Conservation (phyloP, 2,797 vertebrate genomes). For the Eulemur rubriventer region DNA sequence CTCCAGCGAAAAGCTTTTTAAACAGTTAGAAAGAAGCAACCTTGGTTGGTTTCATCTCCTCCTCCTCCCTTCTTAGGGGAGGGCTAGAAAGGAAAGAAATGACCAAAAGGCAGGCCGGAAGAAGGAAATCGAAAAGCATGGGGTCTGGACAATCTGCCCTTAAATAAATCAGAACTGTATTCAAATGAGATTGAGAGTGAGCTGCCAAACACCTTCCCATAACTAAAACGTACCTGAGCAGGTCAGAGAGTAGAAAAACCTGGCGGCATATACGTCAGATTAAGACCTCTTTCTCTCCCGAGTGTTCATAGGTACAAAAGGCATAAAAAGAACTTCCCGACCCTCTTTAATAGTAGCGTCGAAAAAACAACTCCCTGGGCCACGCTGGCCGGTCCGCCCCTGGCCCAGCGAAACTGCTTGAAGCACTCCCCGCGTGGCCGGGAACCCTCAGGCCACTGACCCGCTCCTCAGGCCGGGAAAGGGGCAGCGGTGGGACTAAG, state of each 20-base stretch:
- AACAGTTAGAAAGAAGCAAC: background rate
- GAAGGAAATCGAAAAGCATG: background rate
- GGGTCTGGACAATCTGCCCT: background rate
- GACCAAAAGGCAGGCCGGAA: constrained; percentile 62
- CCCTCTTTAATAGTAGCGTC: background rate
- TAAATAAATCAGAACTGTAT: background rate
- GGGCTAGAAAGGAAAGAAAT: constrained; percentile 54
- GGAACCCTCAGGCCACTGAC: background rate
- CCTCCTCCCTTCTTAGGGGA: constrained; percentile 16
- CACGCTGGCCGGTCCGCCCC: background rate
- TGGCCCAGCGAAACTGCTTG: background rate
- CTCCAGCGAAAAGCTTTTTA: background rate
- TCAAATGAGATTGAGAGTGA: background rate
- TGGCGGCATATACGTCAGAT: too few species aligned
- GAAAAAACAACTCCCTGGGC: background rate
- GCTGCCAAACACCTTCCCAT: background rate
- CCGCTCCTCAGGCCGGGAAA: background rate
- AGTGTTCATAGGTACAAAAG: background rate
- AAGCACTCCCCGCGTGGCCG: too few species aligned
- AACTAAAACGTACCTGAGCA: background rate
- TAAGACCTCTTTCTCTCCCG: too few species aligned
- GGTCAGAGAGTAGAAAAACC: background rate
- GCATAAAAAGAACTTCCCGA: background rate
- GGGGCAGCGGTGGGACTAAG: fast-evolving
- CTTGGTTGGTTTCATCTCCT: constrained; percentile 7